Conservation (phyloP, 1,140 invertebrate species). For the Phthorimaea operculella region DNA sequence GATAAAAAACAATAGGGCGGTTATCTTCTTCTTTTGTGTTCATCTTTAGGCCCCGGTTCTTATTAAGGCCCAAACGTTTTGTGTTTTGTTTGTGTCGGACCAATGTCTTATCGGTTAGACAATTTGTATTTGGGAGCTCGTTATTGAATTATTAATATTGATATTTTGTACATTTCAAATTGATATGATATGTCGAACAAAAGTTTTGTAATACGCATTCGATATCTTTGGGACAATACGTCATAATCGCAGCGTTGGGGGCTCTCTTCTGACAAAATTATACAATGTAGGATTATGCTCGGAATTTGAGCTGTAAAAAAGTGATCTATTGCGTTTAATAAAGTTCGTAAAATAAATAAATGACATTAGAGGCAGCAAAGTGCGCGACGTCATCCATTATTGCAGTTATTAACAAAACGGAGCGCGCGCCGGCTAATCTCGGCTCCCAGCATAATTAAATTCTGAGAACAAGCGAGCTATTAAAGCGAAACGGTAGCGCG, state of each 20-base stretch:
- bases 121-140: conserved; percentile 63
- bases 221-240: neutral
- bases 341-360: conserved; percentile 24
- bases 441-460: conserved; percentile 58
- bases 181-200: conserved; percentile 10
- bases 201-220: neutral
- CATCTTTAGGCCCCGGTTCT: conserved; percentile 59
- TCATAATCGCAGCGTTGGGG: neutral
- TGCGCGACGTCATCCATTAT: conserved; percentile 52
- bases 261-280: neutral
- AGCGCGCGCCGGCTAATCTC: conserved; percentile 56
- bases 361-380: conserved; percentile 31
- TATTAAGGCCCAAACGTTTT: conserved; percentile 54
- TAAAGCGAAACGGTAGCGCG: conserved; percentile 64
- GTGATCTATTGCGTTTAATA: conserved; percentile 12
- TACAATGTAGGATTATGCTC: neutral
- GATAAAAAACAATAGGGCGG: conserved; percentile 63
- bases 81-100: conserved; percentile 50
- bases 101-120: conserved; percentile 58
- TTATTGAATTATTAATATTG: conserved; percentile 62
- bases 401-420: conserved; percentile 62
- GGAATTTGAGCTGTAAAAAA: conserved; percentile 9
- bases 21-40: conserved; percentile 67
- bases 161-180: conserved; percentile 26
- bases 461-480: conserved; percentile 63